These are phyloP conservation scores for Tenthredo mesomela DNA, from an alignment of 2,888 invertebrate species.

Conservation along the genomic window DNA sequence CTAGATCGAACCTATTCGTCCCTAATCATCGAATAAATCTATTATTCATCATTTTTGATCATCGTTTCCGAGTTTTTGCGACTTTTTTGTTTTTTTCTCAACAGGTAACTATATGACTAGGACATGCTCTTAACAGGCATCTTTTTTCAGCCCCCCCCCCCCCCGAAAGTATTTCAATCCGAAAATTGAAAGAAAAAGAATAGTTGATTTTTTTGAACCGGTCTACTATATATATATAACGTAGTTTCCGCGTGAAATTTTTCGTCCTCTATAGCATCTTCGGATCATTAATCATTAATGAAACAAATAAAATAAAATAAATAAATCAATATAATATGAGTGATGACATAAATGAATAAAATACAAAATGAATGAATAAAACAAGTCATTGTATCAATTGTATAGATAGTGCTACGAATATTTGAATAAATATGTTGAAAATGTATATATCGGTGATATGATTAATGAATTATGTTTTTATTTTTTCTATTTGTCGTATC, in stretches of 20 bases:
- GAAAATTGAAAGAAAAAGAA: no score
- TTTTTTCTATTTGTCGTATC: background rate
- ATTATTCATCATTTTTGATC: no score
- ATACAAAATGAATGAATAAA: background rate
- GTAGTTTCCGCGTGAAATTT: constrained; percentile 6
- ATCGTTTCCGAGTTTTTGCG: no score
- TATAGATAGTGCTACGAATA: constrained; percentile 46
- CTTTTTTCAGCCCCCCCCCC: no score
- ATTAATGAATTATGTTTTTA: background rate
- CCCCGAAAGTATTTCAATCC: no score
- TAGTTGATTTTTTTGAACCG: no score
- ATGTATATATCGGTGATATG: background rate
- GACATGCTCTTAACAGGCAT: no score
- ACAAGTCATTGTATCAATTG: constrained; percentile 42
- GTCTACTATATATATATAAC: no score
- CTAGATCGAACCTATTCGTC: no score
- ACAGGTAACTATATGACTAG: no score
- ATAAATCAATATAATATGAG: background rate
- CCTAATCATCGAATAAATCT: no score
- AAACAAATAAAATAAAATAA: background rate
- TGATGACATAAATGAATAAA: background rate
- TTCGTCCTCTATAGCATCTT: background rate
- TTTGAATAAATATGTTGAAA: constrained; percentile 45
- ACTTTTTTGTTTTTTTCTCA: no score
- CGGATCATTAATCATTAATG: background rate